Evolutionary conservation across 2,888 invertebrate species (phyloP).

Genomic region (Aleiodes alternator): DNA sequence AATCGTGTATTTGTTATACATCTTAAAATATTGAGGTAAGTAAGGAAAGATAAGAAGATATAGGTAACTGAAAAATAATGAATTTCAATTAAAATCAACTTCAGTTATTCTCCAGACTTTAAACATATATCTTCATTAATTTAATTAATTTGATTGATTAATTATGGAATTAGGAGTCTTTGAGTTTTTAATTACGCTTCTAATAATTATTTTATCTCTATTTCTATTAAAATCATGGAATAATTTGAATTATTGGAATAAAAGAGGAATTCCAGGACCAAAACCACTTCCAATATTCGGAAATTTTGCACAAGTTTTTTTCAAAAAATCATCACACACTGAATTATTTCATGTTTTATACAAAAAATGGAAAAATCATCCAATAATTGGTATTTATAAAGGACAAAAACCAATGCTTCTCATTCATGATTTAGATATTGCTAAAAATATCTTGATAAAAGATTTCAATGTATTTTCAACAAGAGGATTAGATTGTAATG

Average conservation of each 20-base stretch:
- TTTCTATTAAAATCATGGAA: background rate
- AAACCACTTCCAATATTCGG: slow-evolving; percentile 70
- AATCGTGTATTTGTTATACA: no score
- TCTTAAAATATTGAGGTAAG: no score
- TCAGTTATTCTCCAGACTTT: no score
- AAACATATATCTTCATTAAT: no score
- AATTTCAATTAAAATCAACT: no score
- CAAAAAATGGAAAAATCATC: slow-evolving; percentile 45
- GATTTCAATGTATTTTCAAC: slow-evolving; percentile 71
- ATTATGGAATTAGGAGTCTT: background rate
- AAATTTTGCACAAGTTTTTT: slow-evolving; percentile 64
- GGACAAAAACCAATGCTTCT: slow-evolving; percentile 71
- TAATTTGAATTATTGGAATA: slow-evolving; percentile 49
- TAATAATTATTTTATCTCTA: background rate
- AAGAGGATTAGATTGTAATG: slow-evolving; percentile 69
- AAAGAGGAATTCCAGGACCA: slow-evolving; percentile 62
- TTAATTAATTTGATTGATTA: no score
- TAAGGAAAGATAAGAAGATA: no score
- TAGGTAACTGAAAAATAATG: no score
- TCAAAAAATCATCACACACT: slow-evolving; percentile 28
- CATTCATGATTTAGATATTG: slow-evolving; percentile 69
- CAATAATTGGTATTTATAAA: slow-evolving; percentile 73
- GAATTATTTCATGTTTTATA: slow-evolving; percentile 49
- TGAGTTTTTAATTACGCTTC: background rate
- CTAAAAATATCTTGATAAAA: slow-evolving; percentile 71